Conservation (phyloP, 2,888 invertebrate species). For the Hyposoter didymator region DNA sequence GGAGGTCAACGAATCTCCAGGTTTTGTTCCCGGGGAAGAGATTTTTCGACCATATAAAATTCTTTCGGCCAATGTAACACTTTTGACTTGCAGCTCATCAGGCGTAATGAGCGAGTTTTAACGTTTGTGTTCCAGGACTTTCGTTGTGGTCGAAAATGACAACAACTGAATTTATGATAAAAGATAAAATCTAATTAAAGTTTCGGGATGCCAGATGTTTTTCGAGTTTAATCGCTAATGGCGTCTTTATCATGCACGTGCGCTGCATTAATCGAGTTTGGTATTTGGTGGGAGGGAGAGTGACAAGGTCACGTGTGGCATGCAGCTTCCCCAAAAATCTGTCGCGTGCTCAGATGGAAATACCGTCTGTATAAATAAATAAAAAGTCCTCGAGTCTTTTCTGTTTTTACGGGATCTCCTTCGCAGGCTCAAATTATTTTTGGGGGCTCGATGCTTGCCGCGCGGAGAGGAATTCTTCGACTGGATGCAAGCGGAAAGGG, state of each 20-base stretch:
- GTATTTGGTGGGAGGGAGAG: no score
- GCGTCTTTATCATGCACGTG: background rate
- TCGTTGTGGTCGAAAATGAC: background rate
- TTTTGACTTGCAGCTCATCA: no score
- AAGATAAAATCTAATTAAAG: background rate
- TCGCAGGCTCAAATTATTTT: background rate
- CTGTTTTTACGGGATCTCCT: slow-evolving; percentile 17
- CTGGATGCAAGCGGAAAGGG: background rate
- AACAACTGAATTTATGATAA: background rate
- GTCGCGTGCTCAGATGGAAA: slow-evolving; percentile 23
- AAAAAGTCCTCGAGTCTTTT: slow-evolving; percentile 36
- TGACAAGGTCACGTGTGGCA: slow-evolving; percentile 11
- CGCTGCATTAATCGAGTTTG: background rate
- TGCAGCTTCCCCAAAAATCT: slow-evolving; percentile 6
- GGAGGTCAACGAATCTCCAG: no score
- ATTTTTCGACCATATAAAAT: no score
- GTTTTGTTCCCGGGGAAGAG: no score
- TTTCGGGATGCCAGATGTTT: background rate
- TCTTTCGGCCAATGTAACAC: no score
- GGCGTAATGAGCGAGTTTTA: background rate
- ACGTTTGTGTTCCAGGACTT: background rate
- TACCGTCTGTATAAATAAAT: slow-evolving; percentile 48
- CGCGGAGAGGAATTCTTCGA: background rate
- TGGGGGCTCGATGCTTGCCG: slow-evolving; percentile 7
- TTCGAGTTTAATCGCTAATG: background rate